These are phyloP conservation scores for Zootoca vivipara DNA, from an alignment of 2,113 vertebrate species.

Conservation along the genomic window DNA sequence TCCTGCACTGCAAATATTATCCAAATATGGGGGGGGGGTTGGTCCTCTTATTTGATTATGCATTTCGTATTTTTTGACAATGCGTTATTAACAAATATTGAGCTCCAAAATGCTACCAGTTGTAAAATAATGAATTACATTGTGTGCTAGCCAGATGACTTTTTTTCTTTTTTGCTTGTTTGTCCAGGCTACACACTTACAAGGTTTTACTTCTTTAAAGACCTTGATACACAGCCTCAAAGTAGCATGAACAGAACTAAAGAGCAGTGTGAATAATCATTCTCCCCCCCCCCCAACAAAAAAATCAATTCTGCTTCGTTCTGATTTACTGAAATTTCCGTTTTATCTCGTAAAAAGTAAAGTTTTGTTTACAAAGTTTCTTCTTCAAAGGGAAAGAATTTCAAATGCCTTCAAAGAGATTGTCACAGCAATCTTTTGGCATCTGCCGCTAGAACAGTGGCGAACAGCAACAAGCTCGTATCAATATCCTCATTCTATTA, in stretches of 20 bases:
- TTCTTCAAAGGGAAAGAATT: constrained; percentile 19
- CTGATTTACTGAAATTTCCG: constrained; percentile 5
- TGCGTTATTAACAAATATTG: background rate
- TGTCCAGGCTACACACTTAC: background rate
- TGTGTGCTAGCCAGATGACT: background rate
- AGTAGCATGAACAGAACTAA: background rate
- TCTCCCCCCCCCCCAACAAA: background rate
- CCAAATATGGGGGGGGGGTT: no score
- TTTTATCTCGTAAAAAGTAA: constrained; percentile 24
- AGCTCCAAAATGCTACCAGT: background rate
- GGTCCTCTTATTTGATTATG: no score
- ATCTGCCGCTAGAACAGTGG: background rate
- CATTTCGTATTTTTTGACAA: no score
- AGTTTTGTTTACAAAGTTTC: constrained; percentile 26
- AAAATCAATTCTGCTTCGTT: background rate
- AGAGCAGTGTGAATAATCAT: background rate
- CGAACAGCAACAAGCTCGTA: background rate
- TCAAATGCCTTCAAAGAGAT: constrained; percentile 9
- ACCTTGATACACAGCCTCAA: background rate
- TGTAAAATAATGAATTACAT: background rate
- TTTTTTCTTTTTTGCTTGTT: background rate
- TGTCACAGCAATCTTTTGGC: constrained; percentile 16
- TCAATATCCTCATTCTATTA: constrained; percentile 17
- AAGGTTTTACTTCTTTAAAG: background rate
- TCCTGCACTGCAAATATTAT: no score